Evolutionary conservation across 2,113 vertebrate genomes (phyloP), one percentile per base, ranked within the genome.

Genomic region (Falco punctatus): DNA sequence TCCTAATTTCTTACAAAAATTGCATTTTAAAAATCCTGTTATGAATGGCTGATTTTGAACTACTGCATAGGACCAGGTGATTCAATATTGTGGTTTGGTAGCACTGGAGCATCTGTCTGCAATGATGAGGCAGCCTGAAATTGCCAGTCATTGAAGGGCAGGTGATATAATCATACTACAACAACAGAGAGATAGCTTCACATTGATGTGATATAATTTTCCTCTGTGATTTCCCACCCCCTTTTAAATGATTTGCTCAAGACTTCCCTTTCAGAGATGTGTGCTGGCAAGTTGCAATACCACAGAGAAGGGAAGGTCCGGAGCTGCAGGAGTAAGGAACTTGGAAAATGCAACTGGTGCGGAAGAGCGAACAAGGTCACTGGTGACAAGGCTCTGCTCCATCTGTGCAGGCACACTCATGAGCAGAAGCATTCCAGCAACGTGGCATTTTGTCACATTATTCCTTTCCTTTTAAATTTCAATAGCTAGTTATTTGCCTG

Each of bases 281-380:
- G 52, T 51, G 73, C 83, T 94, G 89, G 86, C 83, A 94, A 89
- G 82, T 86, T 85, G 71, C 59, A 95, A 54, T 92, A 52, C 89
- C 13, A 0, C 88, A 88, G 96, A 96, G 87, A 91, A 86, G 67
- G 84, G 89, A 93, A 96, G 82, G 93, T 96, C 96, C 92, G 0
- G 86, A 94, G 92, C 78, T 92, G 86, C 94, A 85, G 77, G 77
- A 97, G 70, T 55, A 89, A 91, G 90, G 80, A 94, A 92, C 93
- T 96, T 86, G 81, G 93, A 84, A 96, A 96, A 92, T 59, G 83
- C 94, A 96, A 92, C 92, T 96, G 97, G 96, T 97, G 96, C 91
- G 83, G 95, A 97, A 97, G 95, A 97, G 59, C 13, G 64, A 96
- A 57, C 96, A 97, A 97, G 93, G 95, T 97, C 96, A 96, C 95